Conservation (phyloP, 1,140 invertebrate species). For the Dendroctonus valens region DNA sequence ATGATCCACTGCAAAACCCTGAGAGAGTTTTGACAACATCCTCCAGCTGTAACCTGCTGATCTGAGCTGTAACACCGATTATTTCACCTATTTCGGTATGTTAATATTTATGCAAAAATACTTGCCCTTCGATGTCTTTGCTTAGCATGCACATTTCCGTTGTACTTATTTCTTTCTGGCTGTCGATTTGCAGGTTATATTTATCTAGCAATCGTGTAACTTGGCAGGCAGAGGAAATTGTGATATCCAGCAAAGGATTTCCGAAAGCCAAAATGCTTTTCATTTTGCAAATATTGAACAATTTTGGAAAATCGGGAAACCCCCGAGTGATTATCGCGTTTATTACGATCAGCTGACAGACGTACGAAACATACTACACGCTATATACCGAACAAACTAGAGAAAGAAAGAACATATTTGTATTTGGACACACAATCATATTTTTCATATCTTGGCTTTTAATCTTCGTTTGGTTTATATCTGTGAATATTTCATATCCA, state of each 20-base stretch:
- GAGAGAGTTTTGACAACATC: conserved; percentile 56
- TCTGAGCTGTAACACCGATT: conserved; percentile 14
- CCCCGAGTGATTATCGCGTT: too few relatives aligned
- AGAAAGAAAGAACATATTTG: too few relatives aligned
- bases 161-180: conserved; percentile 52
- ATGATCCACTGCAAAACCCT: conserved; percentile 56
- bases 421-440: too few relatives aligned
- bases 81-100: not conserved
- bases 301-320: not conserved
- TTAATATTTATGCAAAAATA: conserved; percentile 5
- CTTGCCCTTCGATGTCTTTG: conserved; percentile 40
- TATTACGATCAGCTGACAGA: too few relatives aligned
- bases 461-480: too few relatives aligned
- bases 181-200: conserved; percentile 55
- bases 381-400: too few relatives aligned
- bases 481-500: too few relatives aligned
- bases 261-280: conserved; percentile 54
- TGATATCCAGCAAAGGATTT: conserved; percentile 66
- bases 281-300: conserved; percentile 3
- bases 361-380: too few relatives aligned
- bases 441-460: too few relatives aligned
- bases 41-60: conserved; percentile 47
- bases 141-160: conserved; percentile 41
- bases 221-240: conserved; percentile 52
- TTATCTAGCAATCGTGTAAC: conserved; percentile 55